These are phyloP conservation scores for Eulithis testata DNA, from an alignment of 2,888 invertebrate genomes.

Conservation along the genomic window DNA sequence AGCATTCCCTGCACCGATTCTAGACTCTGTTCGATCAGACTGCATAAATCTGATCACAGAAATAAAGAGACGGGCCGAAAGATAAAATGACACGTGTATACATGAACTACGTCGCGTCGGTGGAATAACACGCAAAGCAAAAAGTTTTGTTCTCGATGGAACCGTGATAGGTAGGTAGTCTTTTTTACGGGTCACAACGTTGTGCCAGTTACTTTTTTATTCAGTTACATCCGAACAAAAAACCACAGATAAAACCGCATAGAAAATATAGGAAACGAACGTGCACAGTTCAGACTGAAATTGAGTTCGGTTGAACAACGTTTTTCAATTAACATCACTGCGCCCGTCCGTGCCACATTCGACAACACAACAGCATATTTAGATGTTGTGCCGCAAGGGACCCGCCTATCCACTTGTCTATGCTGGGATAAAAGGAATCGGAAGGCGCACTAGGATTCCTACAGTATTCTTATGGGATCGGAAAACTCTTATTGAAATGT, in stretches of 20 bases:
- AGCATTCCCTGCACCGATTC: background rate
- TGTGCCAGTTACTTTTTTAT: slow-evolving; percentile 28
- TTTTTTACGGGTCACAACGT: slow-evolving; percentile 15
- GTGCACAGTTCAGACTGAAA: slow-evolving; percentile 54
- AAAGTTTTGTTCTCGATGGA: background rate
- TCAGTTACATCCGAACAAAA: slow-evolving; percentile 20
- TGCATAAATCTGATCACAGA: background rate
- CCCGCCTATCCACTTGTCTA: slow-evolving; percentile 12
- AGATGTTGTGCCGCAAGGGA: slow-evolving; percentile 38
- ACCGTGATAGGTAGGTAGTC: background rate
- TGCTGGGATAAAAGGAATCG: slow-evolving; percentile 17
- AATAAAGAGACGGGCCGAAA: background rate
- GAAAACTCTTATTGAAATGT: slow-evolving; percentile 2
- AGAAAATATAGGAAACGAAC: slow-evolving; percentile 19
- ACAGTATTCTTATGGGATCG: slow-evolving; percentile 11
- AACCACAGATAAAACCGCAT: slow-evolving; percentile 23
- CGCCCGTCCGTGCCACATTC: slow-evolving; percentile 43
- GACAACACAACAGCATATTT: slow-evolving; percentile 55
- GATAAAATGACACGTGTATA: background rate
- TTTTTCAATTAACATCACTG: slow-evolving; percentile 70
- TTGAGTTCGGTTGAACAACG: slow-evolving; percentile 62
- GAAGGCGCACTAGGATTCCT: slow-evolving; percentile 16
- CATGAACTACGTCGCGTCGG: too few relatives aligned
- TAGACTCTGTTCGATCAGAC: background rate
- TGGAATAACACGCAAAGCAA: background rate